Evolutionary conservation across 2,797 vertebrate genomes (phyloP), one percentile per base, ranked within the genome.

Genomic region (Decapterus maruadsi): DNA sequence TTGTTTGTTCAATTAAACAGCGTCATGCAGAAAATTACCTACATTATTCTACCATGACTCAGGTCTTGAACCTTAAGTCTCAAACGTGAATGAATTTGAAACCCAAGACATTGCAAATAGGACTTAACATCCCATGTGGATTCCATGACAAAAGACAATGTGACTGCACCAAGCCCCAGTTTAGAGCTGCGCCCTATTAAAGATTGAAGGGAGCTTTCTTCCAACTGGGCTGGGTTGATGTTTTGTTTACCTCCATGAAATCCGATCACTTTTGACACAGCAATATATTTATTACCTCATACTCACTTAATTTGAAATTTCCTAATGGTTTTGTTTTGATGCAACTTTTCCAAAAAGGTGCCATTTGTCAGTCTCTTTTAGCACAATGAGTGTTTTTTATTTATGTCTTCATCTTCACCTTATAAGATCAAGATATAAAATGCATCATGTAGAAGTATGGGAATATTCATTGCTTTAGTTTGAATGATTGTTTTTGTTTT

Each of bases 121-220:
- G 64, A 60, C 71, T 43, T 64, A 48, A 75, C 58, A 78, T 68
- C 26, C 42, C 74, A 84, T 80, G 65, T 31, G 31, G 66, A 73
- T 59, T 69, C 56, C 45, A 66, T 64, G 72, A 82, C 68, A 77
- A 45, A 85, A 81, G 68, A 75, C 65, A 54, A 20, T 59, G 64
- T 77, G 74, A 78, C 62, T 79, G 66, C 68, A 71, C 68, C 38
- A 46, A 83, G 80, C 70, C 78, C 72, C 40, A 78, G 60, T 80
- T 71, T 78, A 68, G 40, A 87, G 64, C 83, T 77, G 84, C 72
- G 57, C 8, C 51, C 19, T 45, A 72, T 93, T 80, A 92, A 94
- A 90, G 80, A 93, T 94, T 93, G 48, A 94, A 65, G 22, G 69
- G 57, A 78, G 54, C 75, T 36, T 85, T 91, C 51, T 87, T 91